Conservation (phyloP, 1,140 invertebrate species). For the Aphis craccivora region DNA sequence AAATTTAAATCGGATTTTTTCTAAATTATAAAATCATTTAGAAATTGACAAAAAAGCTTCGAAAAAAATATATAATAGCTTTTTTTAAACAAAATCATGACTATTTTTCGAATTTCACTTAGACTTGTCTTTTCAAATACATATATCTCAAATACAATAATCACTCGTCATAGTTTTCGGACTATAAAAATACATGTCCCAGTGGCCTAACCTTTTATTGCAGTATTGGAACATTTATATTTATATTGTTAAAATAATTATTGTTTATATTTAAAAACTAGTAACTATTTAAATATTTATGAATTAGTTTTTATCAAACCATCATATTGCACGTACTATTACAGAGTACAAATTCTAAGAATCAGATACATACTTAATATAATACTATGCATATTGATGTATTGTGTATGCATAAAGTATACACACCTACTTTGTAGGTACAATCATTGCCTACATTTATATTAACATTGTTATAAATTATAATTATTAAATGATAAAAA, state of each 20-base stretch:
- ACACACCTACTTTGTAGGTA: neutral
- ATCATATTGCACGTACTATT: neutral
- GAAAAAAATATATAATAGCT: no score
- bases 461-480: neutral
- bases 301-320: slow-evolving; percentile 35
- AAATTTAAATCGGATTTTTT: neutral
- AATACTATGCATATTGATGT: neutral
- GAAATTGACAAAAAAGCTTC: neutral
- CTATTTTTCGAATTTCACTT: neutral
- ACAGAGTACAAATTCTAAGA: neutral
- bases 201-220: neutral
- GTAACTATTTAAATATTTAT: neutral
- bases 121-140: neutral
- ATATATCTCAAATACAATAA: neutral
- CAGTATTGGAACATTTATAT: neutral
- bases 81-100: neutral
- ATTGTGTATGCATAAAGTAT: neutral
- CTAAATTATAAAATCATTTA: neutral
- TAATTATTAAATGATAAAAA: neutral
- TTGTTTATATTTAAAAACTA: slow-evolving; percentile 25
- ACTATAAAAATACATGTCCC: neutral
- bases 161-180: neutral
- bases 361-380: neutral
- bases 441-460: neutral
- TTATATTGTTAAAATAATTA: neutral